These are phyloP conservation scores for Hirudinaria manillensis DNA, from an alignment of 2,888 invertebrate genomes.

Conservation along the genomic window DNA sequence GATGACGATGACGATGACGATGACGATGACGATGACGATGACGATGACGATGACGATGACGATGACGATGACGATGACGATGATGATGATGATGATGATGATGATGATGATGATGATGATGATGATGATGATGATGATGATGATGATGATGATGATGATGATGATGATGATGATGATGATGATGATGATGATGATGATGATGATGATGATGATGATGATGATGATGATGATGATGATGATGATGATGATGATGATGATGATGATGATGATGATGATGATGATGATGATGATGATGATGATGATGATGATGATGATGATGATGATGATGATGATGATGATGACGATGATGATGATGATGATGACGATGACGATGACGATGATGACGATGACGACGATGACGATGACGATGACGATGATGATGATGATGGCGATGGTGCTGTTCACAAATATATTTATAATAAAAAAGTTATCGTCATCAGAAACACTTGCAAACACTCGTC, in stretches of 20 bases:
- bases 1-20: constrained; percentile 8
- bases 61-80: constrained; percentile 1
- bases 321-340: constrained; percentile 16
- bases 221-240: constrained; percentile 14
- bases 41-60: background rate
- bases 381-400: constrained; percentile 1
- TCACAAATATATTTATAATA: no score
- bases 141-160: constrained; percentile 8
- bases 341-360: constrained; percentile 12
- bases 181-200: constrained; percentile 16
- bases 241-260: constrained; percentile 14
- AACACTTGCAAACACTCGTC: no score
- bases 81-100: constrained; percentile 24
- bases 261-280: constrained; percentile 14
- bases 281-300: constrained; percentile 14
- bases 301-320: constrained; percentile 14
- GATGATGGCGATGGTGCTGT: background rate
- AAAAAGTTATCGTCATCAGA: no score
- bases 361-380: constrained; percentile 5
- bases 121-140: constrained; percentile 17
- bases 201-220: constrained; percentile 11
- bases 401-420: constrained; percentile 8
- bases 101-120: constrained; percentile 25
- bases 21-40: constrained; percentile 3
- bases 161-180: constrained; percentile 14